A percentile compares a stretch with the other conserved stretches of the same genome.
These are phyloP conservation scores for Ennomos fuscantarius DNA, from an alignment of 2,888 invertebrate genomes.

Conservation along the genomic window DNA sequence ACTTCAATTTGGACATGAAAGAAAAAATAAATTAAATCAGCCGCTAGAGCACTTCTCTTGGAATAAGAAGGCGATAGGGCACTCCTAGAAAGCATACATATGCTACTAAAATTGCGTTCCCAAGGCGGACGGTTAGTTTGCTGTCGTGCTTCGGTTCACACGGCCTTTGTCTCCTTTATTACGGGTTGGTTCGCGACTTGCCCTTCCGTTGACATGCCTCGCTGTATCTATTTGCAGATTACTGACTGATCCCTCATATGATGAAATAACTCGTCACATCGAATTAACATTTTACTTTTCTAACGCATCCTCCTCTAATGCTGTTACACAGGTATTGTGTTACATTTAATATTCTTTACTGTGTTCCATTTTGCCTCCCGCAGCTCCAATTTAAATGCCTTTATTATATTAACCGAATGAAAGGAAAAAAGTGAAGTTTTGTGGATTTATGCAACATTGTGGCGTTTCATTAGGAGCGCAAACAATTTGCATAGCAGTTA, in stretches of 20 bases:
- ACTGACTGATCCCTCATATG: conserved; percentile 50
- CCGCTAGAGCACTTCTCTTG: background rate
- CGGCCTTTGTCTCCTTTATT: conserved; percentile 60
- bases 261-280: conserved; percentile 11
- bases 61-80: background rate
- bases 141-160: conserved; percentile 62
- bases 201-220: conserved; percentile 58
- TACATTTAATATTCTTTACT: conserved; percentile 12
- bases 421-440: conserved; percentile 10
- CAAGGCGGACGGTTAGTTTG: conserved; percentile 60
- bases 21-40: conserved; percentile 20
- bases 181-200: conserved; percentile 40
- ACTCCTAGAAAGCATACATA: conserved; percentile 17
- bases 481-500: conserved; percentile 12
- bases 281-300: conserved; percentile 28
- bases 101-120: conserved; percentile 42
- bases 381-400: conserved; percentile 12
- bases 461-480: conserved; percentile 12
- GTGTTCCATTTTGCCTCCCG: conserved; percentile 9
- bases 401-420: conserved; percentile 6
- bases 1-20: conserved; percentile 15
- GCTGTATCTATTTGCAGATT: conserved; percentile 53
- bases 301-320: conserved; percentile 11
- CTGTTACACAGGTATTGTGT: conserved; percentile 5
- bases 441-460: conserved; percentile 9